Base-by-base conservation (phyloP, 2,113 vertebrate species). In the Hippotragus niger region DNA sequence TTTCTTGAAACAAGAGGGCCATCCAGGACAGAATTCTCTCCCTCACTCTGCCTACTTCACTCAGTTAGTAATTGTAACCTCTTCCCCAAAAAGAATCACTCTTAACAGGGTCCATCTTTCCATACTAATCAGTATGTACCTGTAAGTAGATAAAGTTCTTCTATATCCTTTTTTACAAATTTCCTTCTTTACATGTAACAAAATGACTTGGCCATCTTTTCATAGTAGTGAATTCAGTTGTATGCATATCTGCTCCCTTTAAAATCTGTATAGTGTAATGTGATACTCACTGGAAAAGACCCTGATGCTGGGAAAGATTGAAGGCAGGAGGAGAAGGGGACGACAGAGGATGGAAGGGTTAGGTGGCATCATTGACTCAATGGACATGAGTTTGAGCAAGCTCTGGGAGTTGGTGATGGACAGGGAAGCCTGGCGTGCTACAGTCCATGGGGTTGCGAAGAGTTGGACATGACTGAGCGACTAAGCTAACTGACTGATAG, bases 391-490 rank as follows among this genome's bases (percentile, higher is more conserved):
- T 40, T 6, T 71, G 67, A 71, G 19, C 19, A 23, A 3, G 67
- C n/a, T 71, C n/a, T 21, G 10, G n/a, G 10, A 71, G 19, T 23
- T 71, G 67, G 67, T 71, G 19, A 12, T 71, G 67, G 67, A 40
- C 67, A 40, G n/a, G 67, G 67, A 71, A 6, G 19, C n/a, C n/a
- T 71, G 67, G n/a, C 0, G 0, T 71, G n/a, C n/a, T 71, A 19
- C 67, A 12, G 67, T 71, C 19, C 19, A 23, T 71, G 19, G 19
- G n/a, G 67, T 40, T 23, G 10, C 67, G 12, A n/a, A 64, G 5
- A 6, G 19, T 6, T 36, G n/a, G 10, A 23, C n/a, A 71, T 12
- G 67, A 23, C 0, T 40, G n/a, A 40, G 67, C 1, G 0, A 23
- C 19, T 71, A 1, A 71, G 19, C 19, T 71, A 71, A 71, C 10